phyloP scores from a whole-genome alignment of 1,140 invertebrate species.

The Bombus ignitus region DNA sequence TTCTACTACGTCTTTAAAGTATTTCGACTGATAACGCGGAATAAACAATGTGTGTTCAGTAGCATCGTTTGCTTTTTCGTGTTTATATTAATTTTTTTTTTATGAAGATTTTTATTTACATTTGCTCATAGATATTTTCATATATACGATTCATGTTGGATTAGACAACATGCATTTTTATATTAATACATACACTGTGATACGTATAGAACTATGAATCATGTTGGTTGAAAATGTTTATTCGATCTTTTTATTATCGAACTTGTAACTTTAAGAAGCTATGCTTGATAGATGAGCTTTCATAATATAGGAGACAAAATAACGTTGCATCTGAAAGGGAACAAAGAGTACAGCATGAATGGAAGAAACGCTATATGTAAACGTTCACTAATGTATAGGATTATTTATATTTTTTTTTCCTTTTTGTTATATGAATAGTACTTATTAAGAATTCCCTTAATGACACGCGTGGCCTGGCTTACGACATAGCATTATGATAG shows the following conservation, averaged over 20 bases:
- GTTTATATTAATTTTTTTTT: conserved; percentile 32
- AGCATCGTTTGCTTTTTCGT: conserved; percentile 22
- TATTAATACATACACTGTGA: conserved; percentile 55
- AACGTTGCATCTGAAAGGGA: background rate
- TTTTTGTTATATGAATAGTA: background rate
- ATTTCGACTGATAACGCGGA: conserved; percentile 30
- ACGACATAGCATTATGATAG: conserved; percentile 11
- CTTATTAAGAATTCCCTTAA: conserved; percentile 5
- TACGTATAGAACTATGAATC: conserved; percentile 60
- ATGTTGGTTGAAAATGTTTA: conserved; percentile 39
- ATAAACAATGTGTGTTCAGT: conserved; percentile 26
- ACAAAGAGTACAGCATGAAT: conserved; percentile 13
- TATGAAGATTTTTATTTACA: conserved; percentile 28
- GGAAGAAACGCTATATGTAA: conserved; percentile 12
- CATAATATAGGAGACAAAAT: background rate
- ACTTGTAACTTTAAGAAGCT: conserved; percentile 12
- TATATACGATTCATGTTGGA: conserved; percentile 7
- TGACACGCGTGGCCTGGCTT: conserved; percentile 24
- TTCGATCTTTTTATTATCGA: conserved; percentile 18
- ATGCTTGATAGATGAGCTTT: background rate
- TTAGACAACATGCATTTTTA: conserved; percentile 38
- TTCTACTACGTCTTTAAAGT: conserved; percentile 5
- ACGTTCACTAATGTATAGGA: background rate
- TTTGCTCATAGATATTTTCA: conserved; percentile 21
- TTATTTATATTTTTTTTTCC: background rate